phyloP scores from a whole-genome alignment of 2,888 invertebrate species.

The Dermolepida albohirtum region DNA sequence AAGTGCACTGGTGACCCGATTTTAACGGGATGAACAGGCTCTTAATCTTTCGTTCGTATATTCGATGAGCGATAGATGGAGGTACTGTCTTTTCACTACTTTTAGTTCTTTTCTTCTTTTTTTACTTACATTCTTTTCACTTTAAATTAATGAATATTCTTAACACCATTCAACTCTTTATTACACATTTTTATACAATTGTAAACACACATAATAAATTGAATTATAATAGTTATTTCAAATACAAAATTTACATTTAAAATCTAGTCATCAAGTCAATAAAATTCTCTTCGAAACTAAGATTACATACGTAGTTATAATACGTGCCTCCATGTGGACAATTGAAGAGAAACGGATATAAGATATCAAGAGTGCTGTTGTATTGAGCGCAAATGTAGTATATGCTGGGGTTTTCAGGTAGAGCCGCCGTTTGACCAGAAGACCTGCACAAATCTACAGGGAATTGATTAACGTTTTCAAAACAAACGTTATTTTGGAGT shows the following conservation, averaged over 20 bases:
- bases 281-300: background rate
- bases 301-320: constrained; percentile 12
- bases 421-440: constrained; percentile 30
- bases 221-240: too few relatives aligned
- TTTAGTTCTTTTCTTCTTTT: too few relatives aligned
- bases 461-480: background rate
- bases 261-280: constrained; percentile 10
- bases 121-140: too few relatives aligned
- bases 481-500: constrained; percentile 17
- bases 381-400: constrained; percentile 43
- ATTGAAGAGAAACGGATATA: constrained; percentile 40
- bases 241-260: background rate
- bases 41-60: too few relatives aligned
- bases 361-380: background rate
- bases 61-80: too few relatives aligned
- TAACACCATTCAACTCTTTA: too few relatives aligned
- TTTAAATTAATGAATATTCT: too few relatives aligned
- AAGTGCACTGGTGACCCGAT: too few relatives aligned
- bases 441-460: constrained; percentile 39
- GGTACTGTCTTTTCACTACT: too few relatives aligned
- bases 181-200: background rate
- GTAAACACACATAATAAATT: background rate
- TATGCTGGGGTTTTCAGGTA: constrained; percentile 37
- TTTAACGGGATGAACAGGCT: too few relatives aligned
- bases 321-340: constrained; percentile 40